phyloP scores from a whole-genome alignment of 1,140 invertebrate genomes.

The Thereuonema tuberculata region DNA sequence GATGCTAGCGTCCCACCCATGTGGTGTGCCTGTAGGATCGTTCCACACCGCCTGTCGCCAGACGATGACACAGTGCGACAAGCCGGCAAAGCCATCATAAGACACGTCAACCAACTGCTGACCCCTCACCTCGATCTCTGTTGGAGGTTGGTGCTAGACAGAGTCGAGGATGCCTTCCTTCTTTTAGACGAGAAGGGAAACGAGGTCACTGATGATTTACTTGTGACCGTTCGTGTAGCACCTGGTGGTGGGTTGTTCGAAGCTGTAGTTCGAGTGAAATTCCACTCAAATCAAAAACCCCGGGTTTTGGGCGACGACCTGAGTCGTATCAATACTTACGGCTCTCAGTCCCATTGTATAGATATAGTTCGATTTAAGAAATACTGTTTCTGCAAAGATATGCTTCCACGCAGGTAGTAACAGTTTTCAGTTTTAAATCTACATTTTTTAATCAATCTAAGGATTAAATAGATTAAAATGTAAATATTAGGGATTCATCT shows the following conservation, averaged over 20 bases:
- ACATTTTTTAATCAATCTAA: no score
- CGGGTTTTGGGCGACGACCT: slow-evolving; percentile 36
- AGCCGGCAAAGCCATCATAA: slow-evolving; percentile 20
- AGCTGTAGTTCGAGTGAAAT: slow-evolving; percentile 34
- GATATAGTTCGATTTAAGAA: slow-evolving; percentile 37
- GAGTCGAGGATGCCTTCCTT: no score
- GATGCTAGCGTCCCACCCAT: slow-evolving; percentile 37
- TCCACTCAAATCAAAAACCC: slow-evolving; percentile 28
- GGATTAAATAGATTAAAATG: no score
- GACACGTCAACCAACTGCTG: slow-evolving; percentile 23
- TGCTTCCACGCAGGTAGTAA: no score
- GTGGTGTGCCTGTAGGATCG: slow-evolving; percentile 40
- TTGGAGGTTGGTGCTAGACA: no score
- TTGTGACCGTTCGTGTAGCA: not conserved
- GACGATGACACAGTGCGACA: slow-evolving; percentile 14
- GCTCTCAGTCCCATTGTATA: slow-evolving; percentile 37
- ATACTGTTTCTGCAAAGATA: slow-evolving; percentile 30
- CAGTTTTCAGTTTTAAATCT: no score
- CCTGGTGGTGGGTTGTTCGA: slow-evolving; percentile 33
- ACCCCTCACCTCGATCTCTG: no score
- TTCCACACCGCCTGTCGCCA: slow-evolving; percentile 17
- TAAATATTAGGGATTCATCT: no score
- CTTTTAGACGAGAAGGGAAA: no score
- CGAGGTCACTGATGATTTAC: slow-evolving; percentile 13
- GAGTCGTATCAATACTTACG: slow-evolving; percentile 46